Conservation (phyloP, 2,888 invertebrate species). For the Scaptodrosophila latifasciaeformis region DNA sequence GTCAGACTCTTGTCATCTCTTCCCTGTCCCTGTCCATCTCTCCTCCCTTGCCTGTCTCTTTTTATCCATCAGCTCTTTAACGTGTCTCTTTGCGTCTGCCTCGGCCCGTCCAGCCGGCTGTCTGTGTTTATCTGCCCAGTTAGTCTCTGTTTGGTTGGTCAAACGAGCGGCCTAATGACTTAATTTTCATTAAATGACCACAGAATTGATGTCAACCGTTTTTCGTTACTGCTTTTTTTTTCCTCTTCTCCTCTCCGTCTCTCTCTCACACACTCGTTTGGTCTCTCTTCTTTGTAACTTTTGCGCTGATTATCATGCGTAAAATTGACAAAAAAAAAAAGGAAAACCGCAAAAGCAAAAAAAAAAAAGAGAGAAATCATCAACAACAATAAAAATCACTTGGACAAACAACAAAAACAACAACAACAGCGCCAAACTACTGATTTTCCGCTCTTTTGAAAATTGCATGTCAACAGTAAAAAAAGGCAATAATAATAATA, state of each 20-base stretch:
- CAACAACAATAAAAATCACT: constrained; percentile 28
- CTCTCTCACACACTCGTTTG: neutral
- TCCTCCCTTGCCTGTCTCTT: too few species aligned
- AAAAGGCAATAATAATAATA: too few species aligned
- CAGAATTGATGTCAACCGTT: constrained; percentile 45
- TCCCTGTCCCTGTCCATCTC: too few species aligned
- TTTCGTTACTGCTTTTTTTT: too few species aligned
- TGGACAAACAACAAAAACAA: constrained; percentile 10
- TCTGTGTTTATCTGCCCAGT: neutral
- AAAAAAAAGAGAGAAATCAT: constrained; percentile 11
- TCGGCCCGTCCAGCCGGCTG: neutral
- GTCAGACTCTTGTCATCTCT: too few species aligned
- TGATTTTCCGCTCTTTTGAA: too few species aligned
- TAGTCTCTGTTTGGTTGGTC: neutral
- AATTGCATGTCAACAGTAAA: too few species aligned
- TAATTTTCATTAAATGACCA: constrained; percentile 51
- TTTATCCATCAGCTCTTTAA: too few species aligned
- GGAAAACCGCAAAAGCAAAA: constrained; percentile 9
- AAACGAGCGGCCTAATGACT: constrained; percentile 43
- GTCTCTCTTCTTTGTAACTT: neutral
- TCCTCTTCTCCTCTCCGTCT: neutral
- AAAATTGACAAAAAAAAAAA: constrained; percentile 14
- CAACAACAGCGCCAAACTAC: neutral
- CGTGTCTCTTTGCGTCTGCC: neutral
- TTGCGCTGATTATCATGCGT: constrained; percentile 20